These are phyloP conservation scores for Taphrorychus bicolor DNA, from an alignment of 2,888 invertebrate genomes.

Conservation along the genomic window DNA sequence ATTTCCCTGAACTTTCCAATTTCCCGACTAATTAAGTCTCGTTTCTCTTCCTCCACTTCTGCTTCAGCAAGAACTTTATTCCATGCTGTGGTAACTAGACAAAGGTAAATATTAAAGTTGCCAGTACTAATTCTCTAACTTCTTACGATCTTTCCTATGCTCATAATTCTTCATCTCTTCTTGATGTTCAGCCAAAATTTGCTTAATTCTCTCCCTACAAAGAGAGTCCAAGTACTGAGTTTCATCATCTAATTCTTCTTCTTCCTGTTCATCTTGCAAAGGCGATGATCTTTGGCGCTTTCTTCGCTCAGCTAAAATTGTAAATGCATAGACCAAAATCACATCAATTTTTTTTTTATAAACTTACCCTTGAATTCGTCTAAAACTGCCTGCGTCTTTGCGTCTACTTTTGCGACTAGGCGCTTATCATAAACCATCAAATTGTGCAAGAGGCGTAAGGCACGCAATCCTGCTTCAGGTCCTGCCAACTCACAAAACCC, in stretches of 20 bases:
- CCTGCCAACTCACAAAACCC: constrained; percentile 98
- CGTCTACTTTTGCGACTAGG: constrained; percentile 95
- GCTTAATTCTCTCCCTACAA: constrained; percentile 78
- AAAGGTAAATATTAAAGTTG: constrained; percentile 49
- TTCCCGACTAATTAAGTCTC: constrained; percentile 94
- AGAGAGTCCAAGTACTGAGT: constrained; percentile 77
- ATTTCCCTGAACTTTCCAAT: constrained; percentile 97
- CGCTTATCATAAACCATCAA: constrained; percentile 92
- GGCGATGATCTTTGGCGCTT: constrained; percentile 68
- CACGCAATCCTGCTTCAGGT: constrained; percentile 93
- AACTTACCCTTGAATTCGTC: constrained; percentile 86
- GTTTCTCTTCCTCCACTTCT: constrained; percentile 95
- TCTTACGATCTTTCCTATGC: constrained; percentile 68
- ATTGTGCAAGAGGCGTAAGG: constrained; percentile 91
- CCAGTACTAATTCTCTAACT: not conserved
- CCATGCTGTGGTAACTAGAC: constrained; percentile 69
- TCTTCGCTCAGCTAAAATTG: constrained; percentile 66
- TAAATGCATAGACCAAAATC: constrained; percentile 12
- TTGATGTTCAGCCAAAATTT: constrained; percentile 84
- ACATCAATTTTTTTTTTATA: not conserved
- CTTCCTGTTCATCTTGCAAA: constrained; percentile 65
- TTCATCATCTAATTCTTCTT: constrained; percentile 75
- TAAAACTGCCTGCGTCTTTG: constrained; percentile 93
- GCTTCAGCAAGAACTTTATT: constrained; percentile 79
- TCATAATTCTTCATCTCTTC: constrained; percentile 77